Evolutionary conservation across 2,113 vertebrate genomes (phyloP), one percentile per base, ranked within the genome.

Genomic region (Phaethon lepturus): DNA sequence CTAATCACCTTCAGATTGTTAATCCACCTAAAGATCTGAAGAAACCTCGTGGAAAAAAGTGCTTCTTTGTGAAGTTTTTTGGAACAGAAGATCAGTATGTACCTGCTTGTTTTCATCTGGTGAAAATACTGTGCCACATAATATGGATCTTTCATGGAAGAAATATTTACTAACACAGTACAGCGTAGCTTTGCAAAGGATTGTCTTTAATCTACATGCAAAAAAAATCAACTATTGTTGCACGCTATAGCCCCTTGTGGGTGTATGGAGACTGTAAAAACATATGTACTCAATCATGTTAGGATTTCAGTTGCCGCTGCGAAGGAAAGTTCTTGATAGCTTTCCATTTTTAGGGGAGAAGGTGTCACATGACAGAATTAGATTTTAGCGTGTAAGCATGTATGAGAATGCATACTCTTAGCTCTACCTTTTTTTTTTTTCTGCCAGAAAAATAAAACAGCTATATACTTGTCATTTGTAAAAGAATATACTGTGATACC

Each of bases 41-140:
- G 97, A 99, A 99, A 93, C 99, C 99, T 40, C 98, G 99, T 90
- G 99, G 99, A 69, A 99, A 99, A 96, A 99, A 99, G 98, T 99
- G 99, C 97, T 99, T 99, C 97, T 99, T 99, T 97, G 99, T 99
- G 77, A 99, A 99, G 96, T 99, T 99, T 98, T 99, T 99, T 98
- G 99, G 99, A 97, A 99, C 99, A 82, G 99, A 99, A 98, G 99
- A 99, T 97, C 99, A 99, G 99, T 99, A 98, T 98, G 99, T 99
- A 98, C 55, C 56, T 64, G 31, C 60, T 80, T 95, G 31, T 72
- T 95, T 88, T 89, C 49, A 38, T 88, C 60, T 86, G 24, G 19
- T 86, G 60, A 62, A 72, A 94, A 58, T 66, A 28, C 7, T 29
- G 29, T 84, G 24, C 45, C 7, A 5, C 69, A 12, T 40, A 74